A percentile compares a stretch with the other conserved stretches of the same genome.
phyloP scores from a whole-genome alignment of 2,888 invertebrate species.

The Eristalinus aeneus region DNA sequence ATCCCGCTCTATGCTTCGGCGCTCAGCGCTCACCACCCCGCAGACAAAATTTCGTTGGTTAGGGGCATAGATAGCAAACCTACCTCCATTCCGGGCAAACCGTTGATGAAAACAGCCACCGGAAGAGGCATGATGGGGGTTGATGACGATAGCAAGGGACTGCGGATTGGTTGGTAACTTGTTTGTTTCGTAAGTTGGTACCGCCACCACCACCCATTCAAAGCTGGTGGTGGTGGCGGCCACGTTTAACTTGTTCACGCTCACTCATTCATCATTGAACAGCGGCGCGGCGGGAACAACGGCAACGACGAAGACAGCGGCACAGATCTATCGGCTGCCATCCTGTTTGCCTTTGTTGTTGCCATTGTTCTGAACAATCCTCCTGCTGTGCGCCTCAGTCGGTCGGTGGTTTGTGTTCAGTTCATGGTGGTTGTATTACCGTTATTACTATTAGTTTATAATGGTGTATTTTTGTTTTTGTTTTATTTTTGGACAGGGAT shows the following conservation, averaged over 20 bases:
- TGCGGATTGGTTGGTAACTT: not conserved
- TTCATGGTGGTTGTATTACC: conserved; percentile 64
- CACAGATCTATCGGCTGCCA: conserved; percentile 29
- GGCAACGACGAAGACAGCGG: not conserved
- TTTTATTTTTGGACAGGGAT: conserved; percentile 27
- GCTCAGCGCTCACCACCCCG: conserved; percentile 22
- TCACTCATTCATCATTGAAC: conserved; percentile 56
- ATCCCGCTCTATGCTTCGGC: conserved; percentile 59
- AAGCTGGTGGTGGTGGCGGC: conserved; percentile 26
- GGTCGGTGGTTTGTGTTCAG: conserved; percentile 30
- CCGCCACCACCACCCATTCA: not conserved
- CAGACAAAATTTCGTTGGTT: not conserved
- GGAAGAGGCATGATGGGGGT: conserved; percentile 67
- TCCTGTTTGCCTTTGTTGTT: conserved; percentile 45
- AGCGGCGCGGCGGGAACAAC: not conserved
- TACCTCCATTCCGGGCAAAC: conserved; percentile 26
- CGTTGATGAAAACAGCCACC: conserved; percentile 53
- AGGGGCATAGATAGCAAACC: not conserved
- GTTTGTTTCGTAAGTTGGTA: conserved; percentile 8
- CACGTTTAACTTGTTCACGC: conserved; percentile 63
- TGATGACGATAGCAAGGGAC: conserved; percentile 65
- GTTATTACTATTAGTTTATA: conserved; percentile 68
- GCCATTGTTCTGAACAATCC: conserved; percentile 13
- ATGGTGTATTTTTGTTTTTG: conserved; percentile 37
- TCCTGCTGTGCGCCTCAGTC: conserved; percentile 15